These are phyloP conservation scores for Pachyseris speciosa DNA, from an alignment of 64 coral and sea anemone genomes.

Conservation along the genomic window DNA sequence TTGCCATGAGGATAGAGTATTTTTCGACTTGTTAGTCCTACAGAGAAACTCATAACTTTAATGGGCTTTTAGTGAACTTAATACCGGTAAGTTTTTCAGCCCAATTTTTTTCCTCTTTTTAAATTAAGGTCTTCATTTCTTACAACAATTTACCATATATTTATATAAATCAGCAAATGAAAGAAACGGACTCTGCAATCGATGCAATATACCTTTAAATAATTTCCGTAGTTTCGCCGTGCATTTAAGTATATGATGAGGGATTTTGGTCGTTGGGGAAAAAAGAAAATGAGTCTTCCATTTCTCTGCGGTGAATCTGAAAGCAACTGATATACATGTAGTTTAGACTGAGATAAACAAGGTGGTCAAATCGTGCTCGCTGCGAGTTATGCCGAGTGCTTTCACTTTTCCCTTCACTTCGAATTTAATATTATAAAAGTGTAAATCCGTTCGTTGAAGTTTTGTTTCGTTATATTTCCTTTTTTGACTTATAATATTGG, in stretches of 20 bases:
- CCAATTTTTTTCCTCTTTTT: too few relatives aligned
- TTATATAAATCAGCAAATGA: background rate
- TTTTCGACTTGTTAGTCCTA: background rate
- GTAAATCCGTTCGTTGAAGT: too few relatives aligned
- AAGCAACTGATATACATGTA: too few relatives aligned
- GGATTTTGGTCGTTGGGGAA: background rate
- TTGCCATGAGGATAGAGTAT: background rate
- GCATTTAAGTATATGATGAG: background rate
- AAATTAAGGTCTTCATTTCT: too few relatives aligned
- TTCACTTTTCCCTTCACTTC: too few relatives aligned
- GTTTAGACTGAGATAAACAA: too few relatives aligned
- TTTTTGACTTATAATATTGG: too few relatives aligned
- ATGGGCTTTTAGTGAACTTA: background rate
- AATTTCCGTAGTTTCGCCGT: background rate
- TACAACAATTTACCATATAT: background rate
- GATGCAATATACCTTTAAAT: background rate
- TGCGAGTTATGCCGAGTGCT: too few relatives aligned
- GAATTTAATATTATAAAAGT: too few relatives aligned
- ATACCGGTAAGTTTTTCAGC: background rate
- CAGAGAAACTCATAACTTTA: background rate
- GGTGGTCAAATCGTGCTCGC: too few relatives aligned
- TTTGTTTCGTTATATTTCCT: too few relatives aligned
- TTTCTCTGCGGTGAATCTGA: background rate
- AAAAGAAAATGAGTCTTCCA: background rate
- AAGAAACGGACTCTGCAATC: background rate